Conservation (phyloP, 2,797 vertebrate species). For the Gastrophryne carolinensis region DNA sequence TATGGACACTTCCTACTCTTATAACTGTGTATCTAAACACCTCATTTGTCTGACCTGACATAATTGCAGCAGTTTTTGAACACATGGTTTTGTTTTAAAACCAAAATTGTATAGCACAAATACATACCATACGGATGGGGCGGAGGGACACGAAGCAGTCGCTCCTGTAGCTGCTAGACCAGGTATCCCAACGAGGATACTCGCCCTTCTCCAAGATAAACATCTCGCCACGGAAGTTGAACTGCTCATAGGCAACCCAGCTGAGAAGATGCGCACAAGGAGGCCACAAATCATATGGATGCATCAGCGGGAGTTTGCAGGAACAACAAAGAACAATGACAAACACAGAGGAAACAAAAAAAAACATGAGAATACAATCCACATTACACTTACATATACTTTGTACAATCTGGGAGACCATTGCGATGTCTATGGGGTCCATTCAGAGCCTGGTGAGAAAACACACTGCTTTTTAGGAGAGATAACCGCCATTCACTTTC, state of each 20-base stretch:
- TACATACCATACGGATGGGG: conserved; percentile 88
- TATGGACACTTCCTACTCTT: too few relatives aligned
- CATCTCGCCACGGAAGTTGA: conserved; percentile 94
- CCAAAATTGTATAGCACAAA: too few relatives aligned
- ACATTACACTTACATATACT: too few relatives aligned
- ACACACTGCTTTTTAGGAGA: too few relatives aligned
- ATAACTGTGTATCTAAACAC: background rate
- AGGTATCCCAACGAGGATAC: conserved; percentile 96
- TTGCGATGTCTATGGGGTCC: too few relatives aligned
- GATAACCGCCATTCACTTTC: too few relatives aligned
- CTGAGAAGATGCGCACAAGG: conserved; percentile 65
- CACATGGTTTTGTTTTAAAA: too few relatives aligned
- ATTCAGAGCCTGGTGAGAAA: too few relatives aligned
- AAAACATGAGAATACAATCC: conserved; percentile 32
- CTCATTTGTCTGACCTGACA: background rate
- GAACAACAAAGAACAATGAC: conserved; percentile 9
- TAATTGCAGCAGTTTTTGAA: too few relatives aligned
- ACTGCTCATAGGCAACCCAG: conserved; percentile 92
- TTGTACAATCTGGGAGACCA: too few relatives aligned
- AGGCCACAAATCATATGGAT: conserved; percentile 30
- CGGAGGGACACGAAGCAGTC: conserved; percentile 93
- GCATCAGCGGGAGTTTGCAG: conserved; percentile 6
- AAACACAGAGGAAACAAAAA: conserved; percentile 9
- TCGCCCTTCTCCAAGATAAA: conserved; percentile 96
- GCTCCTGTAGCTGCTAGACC: conserved; percentile 94